Percentiles rank a stretch among this genome's conserved stretches.
Evolutionary conservation across 2,113 vertebrate genomes (phyloP).

Genomic region (Nothoprocta pentlandii): DNA sequence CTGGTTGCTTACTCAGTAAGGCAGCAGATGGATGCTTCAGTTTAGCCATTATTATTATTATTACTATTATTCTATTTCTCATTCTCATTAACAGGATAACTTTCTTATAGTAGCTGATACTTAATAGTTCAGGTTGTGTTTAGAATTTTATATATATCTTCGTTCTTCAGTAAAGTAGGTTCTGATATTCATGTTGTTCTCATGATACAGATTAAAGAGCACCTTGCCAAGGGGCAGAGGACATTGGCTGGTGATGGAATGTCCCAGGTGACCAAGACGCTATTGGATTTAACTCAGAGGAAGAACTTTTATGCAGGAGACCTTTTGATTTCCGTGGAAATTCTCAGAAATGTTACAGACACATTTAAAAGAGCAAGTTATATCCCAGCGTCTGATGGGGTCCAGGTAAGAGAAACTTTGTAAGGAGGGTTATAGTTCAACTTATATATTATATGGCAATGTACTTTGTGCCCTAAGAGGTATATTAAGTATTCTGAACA

Average conservation of each 20-base stretch:
- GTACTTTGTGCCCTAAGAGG: neutral
- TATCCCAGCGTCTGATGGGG: conserved; percentile 95
- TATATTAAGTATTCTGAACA: conserved; percentile 1
- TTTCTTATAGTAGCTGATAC: neutral
- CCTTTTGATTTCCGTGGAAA: conserved; percentile 96
- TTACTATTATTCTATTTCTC: neutral
- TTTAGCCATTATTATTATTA: neutral
- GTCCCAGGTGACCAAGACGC: conserved; percentile 97
- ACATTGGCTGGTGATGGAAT: conserved; percentile 94
- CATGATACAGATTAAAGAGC: conserved; percentile 91
- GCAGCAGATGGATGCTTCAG: neutral
- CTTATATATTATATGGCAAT: neutral
- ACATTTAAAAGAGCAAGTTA: conserved; percentile 98
- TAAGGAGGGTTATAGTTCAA: neutral
- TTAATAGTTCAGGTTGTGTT: neutral
- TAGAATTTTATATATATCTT: neutral
- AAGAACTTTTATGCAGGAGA: conserved; percentile 97
- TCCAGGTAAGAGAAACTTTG: conserved; percentile 86
- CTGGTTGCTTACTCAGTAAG: neutral
- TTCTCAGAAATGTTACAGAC: conserved; percentile 97
- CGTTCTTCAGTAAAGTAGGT: conserved; percentile 46
- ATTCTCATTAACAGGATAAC: neutral
- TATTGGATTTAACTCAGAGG: conserved; percentile 96
- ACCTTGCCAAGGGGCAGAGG: conserved; percentile 96
- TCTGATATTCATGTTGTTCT: conserved; percentile 69